Base-by-base conservation (phyloP, 2,797 vertebrate species). In the Pogonophryne albipinna region DNA sequence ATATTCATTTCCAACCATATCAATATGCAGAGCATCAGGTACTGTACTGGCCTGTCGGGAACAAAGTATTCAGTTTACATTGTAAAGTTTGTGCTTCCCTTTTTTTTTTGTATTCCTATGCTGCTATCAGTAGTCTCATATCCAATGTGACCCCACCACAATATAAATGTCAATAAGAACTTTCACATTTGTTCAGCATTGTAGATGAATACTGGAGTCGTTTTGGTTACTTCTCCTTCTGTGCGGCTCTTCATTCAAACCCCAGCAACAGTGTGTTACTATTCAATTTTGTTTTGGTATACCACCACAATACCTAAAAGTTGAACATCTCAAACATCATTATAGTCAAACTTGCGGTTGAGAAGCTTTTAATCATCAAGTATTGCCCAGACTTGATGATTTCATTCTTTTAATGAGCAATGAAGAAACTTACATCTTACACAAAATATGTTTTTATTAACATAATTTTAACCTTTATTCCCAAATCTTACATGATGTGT, bases 161-260 rank as follows among this genome's bases (percentile, higher is more conserved):
- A 17, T 19, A 50, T 7, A 41, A 38, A 44, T 34, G 42, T 57
- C 8, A 8, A 38, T 38, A 38, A 38, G 34, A 38, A 38, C 34
- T 38, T 38, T 7, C 34, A 38, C 3, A 16, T 7, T 44, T 4
- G 34, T 55, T 78, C 14, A 34, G 2, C 2, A 52, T 11, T 53
- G 20, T 14, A 31, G 23, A 23, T 3, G 9, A 60, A 15, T 7
- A 3, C 20, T 46, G 27, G 44, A 31, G 0, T 4, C 27, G 4
- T 49, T 20, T 60, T 34, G 51, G 47, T 47, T 59, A n/a, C 19
- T 23, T 62, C 53, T 66, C 9, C 1, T 19, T 44, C 55, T 13
- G 1, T 0, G 20, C 5, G 58, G 2, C 19, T 85, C 79, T 85
- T 59, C 51, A 55, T 66, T 81, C 62, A 78, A 13, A 49, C 56